A percentile compares a stretch with the other conserved stretches of the same genome.
Conservation (phyloP, 2,888 invertebrate genomes). For the Cryptops parisi region DNA sequence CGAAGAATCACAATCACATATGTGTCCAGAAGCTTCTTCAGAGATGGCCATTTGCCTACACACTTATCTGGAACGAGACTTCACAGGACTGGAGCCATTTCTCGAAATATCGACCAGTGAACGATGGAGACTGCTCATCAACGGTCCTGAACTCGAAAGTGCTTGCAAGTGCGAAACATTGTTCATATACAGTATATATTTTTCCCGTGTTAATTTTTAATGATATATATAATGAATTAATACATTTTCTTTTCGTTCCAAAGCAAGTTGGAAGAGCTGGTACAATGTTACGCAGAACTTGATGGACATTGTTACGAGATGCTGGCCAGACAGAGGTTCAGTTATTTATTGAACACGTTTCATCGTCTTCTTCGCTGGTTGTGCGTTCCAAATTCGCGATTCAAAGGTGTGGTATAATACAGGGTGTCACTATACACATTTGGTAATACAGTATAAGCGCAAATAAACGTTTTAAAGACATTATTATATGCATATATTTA, state of each 20-base stretch:
- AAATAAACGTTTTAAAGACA: too few relatives aligned
- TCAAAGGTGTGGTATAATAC: too few relatives aligned
- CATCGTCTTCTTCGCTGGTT: background rate
- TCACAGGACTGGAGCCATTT: slow-evolving; percentile 21
- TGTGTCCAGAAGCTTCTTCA: slow-evolving; percentile 5
- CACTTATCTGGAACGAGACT: slow-evolving; percentile 24
- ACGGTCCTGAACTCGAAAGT: slow-evolving; percentile 19
- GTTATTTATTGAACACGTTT: slow-evolving; percentile 1
- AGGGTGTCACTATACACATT: too few relatives aligned
- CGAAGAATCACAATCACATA: too few relatives aligned
- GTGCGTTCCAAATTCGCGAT: background rate
- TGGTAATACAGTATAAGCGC: too few relatives aligned
- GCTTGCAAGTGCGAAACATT: slow-evolving; percentile 18
- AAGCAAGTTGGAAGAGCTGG: slow-evolving; percentile 7
- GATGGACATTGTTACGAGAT: slow-evolving; percentile 7
- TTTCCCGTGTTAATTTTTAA: background rate
- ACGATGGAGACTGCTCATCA: slow-evolving; percentile 4
- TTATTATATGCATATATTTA: too few relatives aligned
- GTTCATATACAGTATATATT: background rate
- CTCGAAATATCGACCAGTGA: slow-evolving; percentile 11
- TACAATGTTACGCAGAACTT: slow-evolving; percentile 6
- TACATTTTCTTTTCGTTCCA: background rate
- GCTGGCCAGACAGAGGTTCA: background rate
- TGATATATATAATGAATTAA: background rate
- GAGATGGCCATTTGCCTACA: slow-evolving; percentile 24